phyloP scores from a whole-genome alignment of 2,888 invertebrate genomes.

The Epinotia demarniana region DNA sequence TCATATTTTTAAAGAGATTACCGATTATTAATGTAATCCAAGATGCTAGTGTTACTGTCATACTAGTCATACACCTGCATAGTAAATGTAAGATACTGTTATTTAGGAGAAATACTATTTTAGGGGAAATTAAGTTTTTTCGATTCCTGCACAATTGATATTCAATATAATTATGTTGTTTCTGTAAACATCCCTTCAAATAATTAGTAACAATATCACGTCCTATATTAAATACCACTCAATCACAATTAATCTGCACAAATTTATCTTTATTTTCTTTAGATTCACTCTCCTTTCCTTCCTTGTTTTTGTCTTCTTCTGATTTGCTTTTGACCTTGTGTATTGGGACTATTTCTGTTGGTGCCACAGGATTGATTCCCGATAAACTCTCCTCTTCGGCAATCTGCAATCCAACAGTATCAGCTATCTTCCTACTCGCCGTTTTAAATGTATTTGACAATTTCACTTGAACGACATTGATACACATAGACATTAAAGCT shows the following conservation, averaged over 20 bases:
- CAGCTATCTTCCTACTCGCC: slow-evolving; percentile 93
- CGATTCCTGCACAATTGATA: too few species aligned
- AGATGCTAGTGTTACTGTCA: too few species aligned
- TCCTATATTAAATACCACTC: slow-evolving; percentile 43
- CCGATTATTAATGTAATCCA: too few species aligned
- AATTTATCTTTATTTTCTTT: slow-evolving; percentile 59
- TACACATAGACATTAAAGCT: slow-evolving; percentile 98
- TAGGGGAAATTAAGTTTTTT: too few species aligned
- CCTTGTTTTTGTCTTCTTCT: slow-evolving; percentile 61
- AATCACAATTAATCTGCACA: slow-evolving; percentile 41
- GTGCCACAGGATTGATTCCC: slow-evolving; percentile 71
- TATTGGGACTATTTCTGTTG: slow-evolving; percentile 73
- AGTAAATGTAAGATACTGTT: too few species aligned
- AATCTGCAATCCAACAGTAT: slow-evolving; percentile 91
- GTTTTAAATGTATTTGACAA: slow-evolving; percentile 92
- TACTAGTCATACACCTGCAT: too few species aligned
- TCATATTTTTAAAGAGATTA: too few species aligned
- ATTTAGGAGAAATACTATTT: too few species aligned
- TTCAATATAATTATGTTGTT: too few species aligned
- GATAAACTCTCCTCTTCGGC: slow-evolving; percentile 86
- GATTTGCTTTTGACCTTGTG: slow-evolving; percentile 67
- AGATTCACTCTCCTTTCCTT: slow-evolving; percentile 58
- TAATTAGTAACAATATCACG: slow-evolving; percentile 60
- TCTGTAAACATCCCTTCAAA: slow-evolving; percentile 9
- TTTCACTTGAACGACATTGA: slow-evolving; percentile 96